Evolutionary conservation across 2,113 vertebrate species (phyloP).

Genomic region (Ifrita kowaldi): DNA sequence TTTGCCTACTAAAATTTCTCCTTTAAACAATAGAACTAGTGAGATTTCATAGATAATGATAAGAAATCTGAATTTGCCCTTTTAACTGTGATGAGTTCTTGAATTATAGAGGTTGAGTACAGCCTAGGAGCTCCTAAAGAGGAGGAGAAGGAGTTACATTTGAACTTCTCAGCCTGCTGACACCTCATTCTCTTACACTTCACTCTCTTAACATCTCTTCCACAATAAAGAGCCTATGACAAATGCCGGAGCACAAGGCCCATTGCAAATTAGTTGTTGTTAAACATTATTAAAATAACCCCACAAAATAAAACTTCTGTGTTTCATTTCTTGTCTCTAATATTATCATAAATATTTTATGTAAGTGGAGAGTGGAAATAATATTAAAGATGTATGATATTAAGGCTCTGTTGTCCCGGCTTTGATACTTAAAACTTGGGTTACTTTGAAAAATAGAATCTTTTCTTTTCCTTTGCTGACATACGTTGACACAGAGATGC

Average conservation of each 20-base stretch:
- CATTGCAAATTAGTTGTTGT: not conserved
- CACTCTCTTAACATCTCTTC: not conserved
- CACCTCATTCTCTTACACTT: not conserved
- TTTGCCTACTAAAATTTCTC: not conserved
- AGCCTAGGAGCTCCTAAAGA: not conserved
- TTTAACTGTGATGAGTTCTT: not conserved
- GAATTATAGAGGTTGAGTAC: not conserved
- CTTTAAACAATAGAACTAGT: not conserved
- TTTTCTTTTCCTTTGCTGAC: not conserved
- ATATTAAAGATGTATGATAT: not conserved
- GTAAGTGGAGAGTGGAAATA: not conserved
- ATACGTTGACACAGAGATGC: fast-evolving
- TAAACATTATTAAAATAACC: not conserved
- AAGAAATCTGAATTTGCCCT: not conserved
- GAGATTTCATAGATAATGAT: not conserved
- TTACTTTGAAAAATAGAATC: not conserved
- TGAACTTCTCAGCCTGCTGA: not conserved
- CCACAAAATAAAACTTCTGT: not conserved
- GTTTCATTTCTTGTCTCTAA: not conserved
- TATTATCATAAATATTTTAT: not conserved
- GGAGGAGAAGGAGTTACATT: not conserved
- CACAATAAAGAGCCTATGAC: not conserved
- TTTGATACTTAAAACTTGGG: not conserved
- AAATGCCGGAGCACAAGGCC: not conserved
- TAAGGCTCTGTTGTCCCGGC: not conserved